Evolutionary conservation across 2,113 vertebrate genomes (phyloP), one percentile per base, ranked within the genome.

Genomic region (Proterorhinus semilunaris): DNA sequence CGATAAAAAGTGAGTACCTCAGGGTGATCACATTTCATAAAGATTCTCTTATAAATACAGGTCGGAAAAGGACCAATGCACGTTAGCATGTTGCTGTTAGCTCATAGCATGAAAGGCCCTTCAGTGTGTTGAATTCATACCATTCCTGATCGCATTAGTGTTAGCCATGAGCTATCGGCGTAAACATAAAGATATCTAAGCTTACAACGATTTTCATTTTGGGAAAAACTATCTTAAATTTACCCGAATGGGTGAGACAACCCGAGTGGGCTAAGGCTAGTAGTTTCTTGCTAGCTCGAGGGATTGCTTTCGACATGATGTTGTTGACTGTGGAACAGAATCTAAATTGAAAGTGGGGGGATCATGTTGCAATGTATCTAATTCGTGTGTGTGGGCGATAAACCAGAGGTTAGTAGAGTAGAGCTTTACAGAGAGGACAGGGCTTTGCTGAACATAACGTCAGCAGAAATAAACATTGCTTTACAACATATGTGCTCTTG

Each of bases 1-100:
- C 0, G 97, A 99, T 90, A 98, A 99, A 88, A 99, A 99, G 96
- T 98, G 93, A 95, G 96, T 47, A 8, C 4, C 43, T 9, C 42
- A 10, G 6, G 47, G 6, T 0, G 2, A 27, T 0, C 4, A 15
- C 6, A 10, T 8, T 17, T 6, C 16, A 48, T 3, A 11, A 4
- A 61, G 10, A 27, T 7, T 0, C 1, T 0, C 0, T 5, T 16
- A n/a, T 61, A 3, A n/a, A 4, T 2, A 0, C 0, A 8, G 0
- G 0, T 0, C 1, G 11, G 0, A 12, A 10, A 1, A 46, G n/a
- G 6, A 46, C 44, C 42, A 42, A 13, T 11, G 42, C 12, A 58
- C 55, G 42, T 61, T 61, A 61, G 42, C 36, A 44, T 45, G 13
- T 61, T 44, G 58, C 58, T n/a, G 42, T 61, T 61, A 61, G 58